Conservation (phyloP, 2,797 vertebrate genomes). For the Nothura maculosa region DNA sequence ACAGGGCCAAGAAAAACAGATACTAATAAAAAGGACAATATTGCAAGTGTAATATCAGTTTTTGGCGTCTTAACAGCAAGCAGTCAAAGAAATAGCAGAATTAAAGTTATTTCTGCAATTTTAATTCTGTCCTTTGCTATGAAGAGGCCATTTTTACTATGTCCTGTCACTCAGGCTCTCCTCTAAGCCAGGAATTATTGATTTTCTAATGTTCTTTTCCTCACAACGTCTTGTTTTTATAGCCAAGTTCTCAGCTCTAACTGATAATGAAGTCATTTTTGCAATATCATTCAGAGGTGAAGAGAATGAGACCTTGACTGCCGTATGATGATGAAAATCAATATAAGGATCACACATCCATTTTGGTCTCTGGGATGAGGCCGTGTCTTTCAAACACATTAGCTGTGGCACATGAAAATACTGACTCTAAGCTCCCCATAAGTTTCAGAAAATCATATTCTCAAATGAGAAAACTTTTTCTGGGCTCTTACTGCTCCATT, state of each 20-base stretch:
- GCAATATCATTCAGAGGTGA: neutral
- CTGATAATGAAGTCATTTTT: neutral
- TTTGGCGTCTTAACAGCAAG: neutral
- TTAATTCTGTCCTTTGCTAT: neutral
- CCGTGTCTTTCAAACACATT: neutral
- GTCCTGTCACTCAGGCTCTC: neutral
- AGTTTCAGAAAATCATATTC: neutral
- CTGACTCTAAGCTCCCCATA: neutral
- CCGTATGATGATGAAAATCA: neutral
- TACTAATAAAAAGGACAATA: neutral
- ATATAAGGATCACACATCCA: neutral
- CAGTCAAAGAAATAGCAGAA: neutral
- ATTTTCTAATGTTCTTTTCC: neutral
- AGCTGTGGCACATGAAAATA: neutral
- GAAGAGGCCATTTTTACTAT: neutral
- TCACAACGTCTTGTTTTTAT: neutral
- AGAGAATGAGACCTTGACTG: neutral
- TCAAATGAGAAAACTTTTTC: neutral
- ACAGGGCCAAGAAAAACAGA: neutral
- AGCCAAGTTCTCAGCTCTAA: neutral
- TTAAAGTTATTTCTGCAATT: neutral
- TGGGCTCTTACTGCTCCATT: neutral
- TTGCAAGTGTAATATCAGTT: neutral
- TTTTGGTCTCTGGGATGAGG: neutral
- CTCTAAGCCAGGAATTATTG: neutral